phyloP scores from a whole-genome alignment of 2,888 invertebrate genomes.

The Archips xylosteana region DNA sequence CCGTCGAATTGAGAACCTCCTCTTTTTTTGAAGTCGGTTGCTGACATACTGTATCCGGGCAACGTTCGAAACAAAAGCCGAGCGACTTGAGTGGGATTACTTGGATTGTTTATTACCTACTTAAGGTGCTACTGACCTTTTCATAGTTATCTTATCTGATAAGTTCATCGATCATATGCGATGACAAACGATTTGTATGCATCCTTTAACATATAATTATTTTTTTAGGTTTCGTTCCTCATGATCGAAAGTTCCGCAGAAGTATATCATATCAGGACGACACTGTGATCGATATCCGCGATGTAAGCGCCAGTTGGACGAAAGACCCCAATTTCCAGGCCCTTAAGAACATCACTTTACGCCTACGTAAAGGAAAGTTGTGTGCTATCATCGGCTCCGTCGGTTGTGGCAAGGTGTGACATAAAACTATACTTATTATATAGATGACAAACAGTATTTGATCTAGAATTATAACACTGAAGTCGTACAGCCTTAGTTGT shows the following conservation, averaged over 20 bases:
- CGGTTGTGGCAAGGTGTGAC: conserved; percentile 88
- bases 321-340: conserved; percentile 80
- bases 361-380: conserved; percentile 84
- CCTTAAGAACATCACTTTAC: conserved; percentile 81
- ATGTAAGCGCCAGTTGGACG: conserved; percentile 83
- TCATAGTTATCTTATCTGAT: neutral
- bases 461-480: no score
- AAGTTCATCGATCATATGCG: neutral
- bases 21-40: no score
- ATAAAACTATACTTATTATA: neutral
- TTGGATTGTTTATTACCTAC: no score
- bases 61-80: no score
- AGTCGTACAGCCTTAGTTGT: no score
- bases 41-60: no score
- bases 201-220: neutral
- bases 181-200: neutral
- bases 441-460: no score
- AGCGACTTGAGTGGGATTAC: no score
- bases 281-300: conserved; percentile 65
- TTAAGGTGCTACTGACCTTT: neutral
- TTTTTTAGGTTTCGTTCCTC: conserved; percentile 41
- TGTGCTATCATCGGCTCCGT: conserved; percentile 91
- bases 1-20: no score
- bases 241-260: conserved; percentile 55
- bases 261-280: conserved; percentile 67